Base-by-base conservation (phyloP, 2,888 invertebrate genomes). In the Crioceris asparagi region DNA sequence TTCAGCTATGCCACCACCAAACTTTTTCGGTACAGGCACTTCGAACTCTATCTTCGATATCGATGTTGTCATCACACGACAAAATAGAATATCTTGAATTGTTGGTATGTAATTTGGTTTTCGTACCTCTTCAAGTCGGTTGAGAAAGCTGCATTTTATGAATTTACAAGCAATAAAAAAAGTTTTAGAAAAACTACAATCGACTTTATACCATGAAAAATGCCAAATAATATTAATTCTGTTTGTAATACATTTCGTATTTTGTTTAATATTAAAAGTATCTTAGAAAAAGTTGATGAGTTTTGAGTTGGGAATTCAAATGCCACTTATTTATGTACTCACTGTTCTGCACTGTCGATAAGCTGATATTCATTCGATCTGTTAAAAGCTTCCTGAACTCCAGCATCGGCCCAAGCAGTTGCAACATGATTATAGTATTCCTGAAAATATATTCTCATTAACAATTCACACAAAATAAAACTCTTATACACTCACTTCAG, bases 321-420 rank as follows among this genome's bases (percentile, higher is more conserved):
- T n/a, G 21, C 21, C 6, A 21, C 6, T 7, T 7, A 7, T 10
- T 21, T 21, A 21, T 17, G 36, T 38, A 74, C 81, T 76, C 67
- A 86, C 86, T 85, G 83, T 71, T 82, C 79, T 6, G 85, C 81
- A 55, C 83, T 82, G 53, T 86, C 86, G 29, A 85, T 75, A 2
- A 86, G 66, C 54, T 84, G 83, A 54, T 79, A 85, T 59, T 84
- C 83, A 57, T 81, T 80, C 0, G 83, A 79, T 51, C 82, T 66
- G 47, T 67, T 66, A 51, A 75, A 83, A 45, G 80, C 76, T 50
- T 78, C 71, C 53, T 77, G 71, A 2, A 86, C 75, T 1, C 81
- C 83, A 1, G 65, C 62, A 58, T 87, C 85, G 4, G 64, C 64
- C 85, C 85, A 86, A 2, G 84, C 58, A 2, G 58, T 60, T 49